Base-by-base conservation (phyloP, 2,888 invertebrate genomes). In the Drosophila tanythrix region DNA sequence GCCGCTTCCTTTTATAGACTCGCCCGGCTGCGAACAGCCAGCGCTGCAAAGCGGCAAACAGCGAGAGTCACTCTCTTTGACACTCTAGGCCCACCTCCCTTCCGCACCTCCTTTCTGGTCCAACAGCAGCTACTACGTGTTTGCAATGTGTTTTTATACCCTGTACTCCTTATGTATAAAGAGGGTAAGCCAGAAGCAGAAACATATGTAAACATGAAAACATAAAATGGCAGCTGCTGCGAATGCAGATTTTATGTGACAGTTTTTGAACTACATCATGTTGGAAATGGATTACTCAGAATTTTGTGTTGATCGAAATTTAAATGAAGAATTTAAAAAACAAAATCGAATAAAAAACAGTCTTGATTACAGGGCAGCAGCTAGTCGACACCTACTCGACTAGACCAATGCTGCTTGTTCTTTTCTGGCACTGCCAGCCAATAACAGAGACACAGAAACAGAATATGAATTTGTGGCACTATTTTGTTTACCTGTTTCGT, bases 1-100 rank as follows among this genome's bases (percentile, higher is more conserved):
- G 88, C 86, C 81, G 90, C 90, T 77, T 79, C 70, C 82, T 92
- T 91, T 90, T 92, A 92, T 92, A 92, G 89, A 75, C 85, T 91
- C 68, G 82, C 72, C 75, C 83, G 83, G 81, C 38, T 73, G 72
- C 72, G 60, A 59, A 38, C 64, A 43, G 63, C 60, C 66, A 56
- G 43, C 25, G 67, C 73, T 76, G 73, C 84, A 79, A 78, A 71
- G 66, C 62, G 48, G 48, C 66, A 2, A 31, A 56, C 25, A 67
- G 68, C 33, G 51, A 48, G 31, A 43, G 38, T 38, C 52, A 3
- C 48, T 46, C 55, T 25, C 18, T 29, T 36, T 33, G 21, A 50
- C 38, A 53, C 61, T 59, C 58, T 59, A 43, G 40, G 38, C 48
- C 25, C 29, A 29, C 8, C 38, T 50, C 65, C 25, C 27, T 18